Percentiles rank a stretch among this genome's conserved stretches.
Evolutionary conservation across 1,140 invertebrate genomes (phyloP).

Genomic region (Solenopsis fugax): DNA sequence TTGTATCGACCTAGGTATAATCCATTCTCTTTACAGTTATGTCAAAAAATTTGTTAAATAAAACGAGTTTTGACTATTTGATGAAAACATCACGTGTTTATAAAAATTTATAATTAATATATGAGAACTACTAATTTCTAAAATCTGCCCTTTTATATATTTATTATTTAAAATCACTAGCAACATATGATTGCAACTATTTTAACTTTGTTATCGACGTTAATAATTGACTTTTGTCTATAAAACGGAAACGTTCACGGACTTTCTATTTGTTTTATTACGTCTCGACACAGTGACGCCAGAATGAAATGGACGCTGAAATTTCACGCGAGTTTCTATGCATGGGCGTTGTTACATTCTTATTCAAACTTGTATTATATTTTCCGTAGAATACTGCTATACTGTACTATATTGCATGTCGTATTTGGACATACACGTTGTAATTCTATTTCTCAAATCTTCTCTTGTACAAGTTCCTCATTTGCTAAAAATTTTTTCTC

Average conservation of each 20-base stretch:
- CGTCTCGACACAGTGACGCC: not conserved
- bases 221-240: not conserved
- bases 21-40: not conserved
- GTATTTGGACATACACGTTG: not conserved
- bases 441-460: not conserved
- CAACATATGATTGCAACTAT: not conserved
- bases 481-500: not conserved
- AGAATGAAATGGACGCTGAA: not conserved
- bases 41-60: not conserved
- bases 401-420: not conserved
- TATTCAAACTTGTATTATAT: conserved; percentile 5
- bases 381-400: not conserved
- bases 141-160: not conserved
- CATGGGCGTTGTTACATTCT: not conserved
- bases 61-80: not conserved
- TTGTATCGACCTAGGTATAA: not conserved
- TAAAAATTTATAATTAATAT: conserved; percentile 5
- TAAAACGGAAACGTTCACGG: not conserved
- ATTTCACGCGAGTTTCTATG: conserved; percentile 3
- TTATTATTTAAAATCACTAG: not conserved
- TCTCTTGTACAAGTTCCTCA: not conserved
- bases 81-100: not conserved
- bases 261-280: conserved; percentile 2
- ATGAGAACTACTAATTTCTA: not conserved
- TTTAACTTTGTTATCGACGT: not conserved